Evolutionary conservation across 2,113 vertebrate genomes (phyloP), one percentile per base, ranked within the genome.

Genomic region (Ophiodon elongatus): DNA sequence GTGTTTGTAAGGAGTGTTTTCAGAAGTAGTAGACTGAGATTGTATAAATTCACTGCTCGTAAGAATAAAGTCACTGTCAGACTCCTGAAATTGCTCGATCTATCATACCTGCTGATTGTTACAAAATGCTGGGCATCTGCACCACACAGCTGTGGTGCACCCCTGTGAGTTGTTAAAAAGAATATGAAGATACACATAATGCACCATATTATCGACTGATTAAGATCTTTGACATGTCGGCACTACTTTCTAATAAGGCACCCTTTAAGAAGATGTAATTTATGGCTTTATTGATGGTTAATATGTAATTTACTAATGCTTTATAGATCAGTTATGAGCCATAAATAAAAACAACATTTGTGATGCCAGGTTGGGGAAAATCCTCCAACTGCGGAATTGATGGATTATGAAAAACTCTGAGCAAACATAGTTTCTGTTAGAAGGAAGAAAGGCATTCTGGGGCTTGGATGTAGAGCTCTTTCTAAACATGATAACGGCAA

Each of bases 91-190:
- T 7, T 23, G 25, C 45, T n/a, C 43, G 6, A 70, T 70, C 35
- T 43, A 45, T 76, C 10, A 27, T 19, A 29, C 35, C 66, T 57
- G 45, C 67, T 57, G 35, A 56, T 64, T 56, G 45, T 1, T 82
- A 6, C 54, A 50, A 37, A 70, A 25, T 21, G 6, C 50, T 17
- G 1, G 17, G 9, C 21, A 33, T 41, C 64, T 33, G 13, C 43
- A 27, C 2, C 64, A 23, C 35, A 29, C 14, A 45, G 17, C n/a
- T 29, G n/a, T 15, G 3, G 9, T 23, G 27, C 35, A n/a, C 39
- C 52, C 14, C 33, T 21, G 33, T 41, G 50, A 17, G n/a, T 66
- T 43, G 64, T 66, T 43, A 14, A 11, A 50, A 35, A n/a, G 11
- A 64, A 39, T 5, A 3, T 35, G 21, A 43, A 33, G 31, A 66